Evolutionary conservation across 2,888 invertebrate genomes (phyloP).

Genomic region (Alentia gelatinosa): DNA sequence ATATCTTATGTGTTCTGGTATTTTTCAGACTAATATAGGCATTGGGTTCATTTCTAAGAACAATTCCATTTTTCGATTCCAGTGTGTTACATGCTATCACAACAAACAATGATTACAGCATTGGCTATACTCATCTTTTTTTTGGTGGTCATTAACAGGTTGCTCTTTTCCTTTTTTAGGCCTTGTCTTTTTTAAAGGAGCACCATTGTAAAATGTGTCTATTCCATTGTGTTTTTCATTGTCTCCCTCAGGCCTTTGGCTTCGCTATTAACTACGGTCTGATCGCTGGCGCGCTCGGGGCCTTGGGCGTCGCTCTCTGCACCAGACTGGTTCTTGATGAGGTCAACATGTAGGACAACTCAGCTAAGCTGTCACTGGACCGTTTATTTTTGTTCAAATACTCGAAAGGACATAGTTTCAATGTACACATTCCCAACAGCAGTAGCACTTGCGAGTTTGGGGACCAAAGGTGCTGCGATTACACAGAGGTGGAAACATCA

Average conservation of each 20-base stretch:
- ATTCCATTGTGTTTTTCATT: no score
- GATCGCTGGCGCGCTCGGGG: slow-evolving; percentile 74
- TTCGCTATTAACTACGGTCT: slow-evolving; percentile 75
- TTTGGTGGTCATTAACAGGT: not conserved
- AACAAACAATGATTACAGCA: not conserved
- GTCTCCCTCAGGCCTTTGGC: slow-evolving; percentile 73
- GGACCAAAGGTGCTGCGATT: not conserved
- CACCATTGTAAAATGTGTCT: no score
- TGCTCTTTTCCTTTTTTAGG: not conserved
- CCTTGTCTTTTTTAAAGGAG: not conserved
- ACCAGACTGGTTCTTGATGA: slow-evolving; percentile 77
- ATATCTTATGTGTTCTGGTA: no score
- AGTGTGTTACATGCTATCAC: no score
- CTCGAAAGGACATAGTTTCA: not conserved
- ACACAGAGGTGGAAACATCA: no score
- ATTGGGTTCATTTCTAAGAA: no score
- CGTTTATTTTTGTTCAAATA: no score
- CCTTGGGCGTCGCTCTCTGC: slow-evolving; percentile 75
- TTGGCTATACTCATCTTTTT: not conserved
- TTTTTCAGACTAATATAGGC: no score
- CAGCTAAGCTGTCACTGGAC: no score
- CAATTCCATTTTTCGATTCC: no score
- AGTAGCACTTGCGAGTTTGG: not conserved
- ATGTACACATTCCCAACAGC: not conserved
- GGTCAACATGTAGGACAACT: slow-evolving; percentile 62